Conservation (phyloP, 1,140 invertebrate genomes). For the Leptinotarsa undecemlineata region DNA sequence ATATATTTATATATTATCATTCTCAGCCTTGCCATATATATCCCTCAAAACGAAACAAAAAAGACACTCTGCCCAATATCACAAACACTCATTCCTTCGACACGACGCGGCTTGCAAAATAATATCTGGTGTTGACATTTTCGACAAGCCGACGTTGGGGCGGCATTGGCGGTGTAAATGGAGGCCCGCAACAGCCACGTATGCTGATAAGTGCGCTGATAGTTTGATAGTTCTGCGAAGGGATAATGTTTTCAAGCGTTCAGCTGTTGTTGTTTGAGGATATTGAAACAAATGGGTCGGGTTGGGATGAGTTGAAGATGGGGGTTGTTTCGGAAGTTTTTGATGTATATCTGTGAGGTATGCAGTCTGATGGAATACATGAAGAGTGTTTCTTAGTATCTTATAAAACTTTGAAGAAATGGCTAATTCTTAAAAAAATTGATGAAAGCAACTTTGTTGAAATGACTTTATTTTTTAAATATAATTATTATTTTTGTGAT, state of each 20-base stretch:
- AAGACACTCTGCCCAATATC: slow-evolving; percentile 13
- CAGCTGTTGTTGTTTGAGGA: neutral
- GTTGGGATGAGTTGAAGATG: no score
- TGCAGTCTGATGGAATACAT: no score
- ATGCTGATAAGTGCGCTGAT: slow-evolving; percentile 20
- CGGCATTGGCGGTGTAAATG: slow-evolving; percentile 11
- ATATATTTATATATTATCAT: neutral
- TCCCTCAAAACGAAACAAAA: slow-evolving; percentile 8
- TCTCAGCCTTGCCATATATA: neutral
- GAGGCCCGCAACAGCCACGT: slow-evolving; percentile 10
- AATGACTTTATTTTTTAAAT: no score
- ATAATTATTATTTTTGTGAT: no score
- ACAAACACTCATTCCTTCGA: slow-evolving; percentile 14
- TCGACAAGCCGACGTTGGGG: slow-evolving; percentile 9
- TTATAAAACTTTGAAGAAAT: no score
- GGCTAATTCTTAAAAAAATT: no score
- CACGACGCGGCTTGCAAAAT: slow-evolving; percentile 14
- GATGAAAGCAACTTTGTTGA: no score
- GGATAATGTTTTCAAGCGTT: slow-evolving; percentile 9
- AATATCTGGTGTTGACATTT: slow-evolving; percentile 18
- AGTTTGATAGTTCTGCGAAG: slow-evolving; percentile 21
- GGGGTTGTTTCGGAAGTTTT: no score
- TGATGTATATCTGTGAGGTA: no score
- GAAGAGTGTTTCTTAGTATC: no score
- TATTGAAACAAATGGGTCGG: no score